Base-by-base conservation (phyloP, 2,113 vertebrate species). In the Eretmochelys imbricata region DNA sequence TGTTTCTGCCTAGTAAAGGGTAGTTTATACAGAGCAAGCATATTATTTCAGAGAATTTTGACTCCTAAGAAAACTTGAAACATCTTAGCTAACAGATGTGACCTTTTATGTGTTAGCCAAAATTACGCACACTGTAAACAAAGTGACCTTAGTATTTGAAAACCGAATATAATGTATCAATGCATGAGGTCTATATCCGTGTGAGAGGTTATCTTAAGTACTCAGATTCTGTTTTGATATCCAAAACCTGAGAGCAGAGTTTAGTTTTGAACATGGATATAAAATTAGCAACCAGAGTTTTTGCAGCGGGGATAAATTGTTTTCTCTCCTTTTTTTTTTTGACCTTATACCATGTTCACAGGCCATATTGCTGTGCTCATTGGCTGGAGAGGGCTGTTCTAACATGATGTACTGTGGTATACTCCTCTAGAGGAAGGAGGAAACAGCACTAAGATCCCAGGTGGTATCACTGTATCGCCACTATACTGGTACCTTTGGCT, bases 21-120 rank as follows among this genome's bases (percentile, higher is more conserved):
- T 46, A 85, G 29, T 80, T 93, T 93, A 91, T 83, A 81, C 84
- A 91, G 83, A 96, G 78, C 9, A 89, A 54, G 19, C 51, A 50
- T 57, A 86, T 91, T 62, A 94, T 92, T 91, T 93, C 17, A 89
- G 50, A 78, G 86, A 0, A 72, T 93, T 91, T 88, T 94, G 49
- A 53, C 55, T 95, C 59, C 22, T 84, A 46, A 88, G 59, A 84
- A 57, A 29, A 82, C 81, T 93, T 49, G 20, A 86, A 49, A 82
- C 19, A 46, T 95, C 94, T 92, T 95, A 72, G 91, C 19, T 89
- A 79, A 84, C 20, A 25, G 10, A 82, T 90, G 31, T 91, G 84
- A 95, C 76, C 81, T 89, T 97, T 96, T 79, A 81, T 17, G 29
- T 95, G 94, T 96, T 55, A 88, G 88, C 25, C 38, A 88, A 2